Conservation (phyloP, 2,797 vertebrate genomes). For the Platalea minor region DNA sequence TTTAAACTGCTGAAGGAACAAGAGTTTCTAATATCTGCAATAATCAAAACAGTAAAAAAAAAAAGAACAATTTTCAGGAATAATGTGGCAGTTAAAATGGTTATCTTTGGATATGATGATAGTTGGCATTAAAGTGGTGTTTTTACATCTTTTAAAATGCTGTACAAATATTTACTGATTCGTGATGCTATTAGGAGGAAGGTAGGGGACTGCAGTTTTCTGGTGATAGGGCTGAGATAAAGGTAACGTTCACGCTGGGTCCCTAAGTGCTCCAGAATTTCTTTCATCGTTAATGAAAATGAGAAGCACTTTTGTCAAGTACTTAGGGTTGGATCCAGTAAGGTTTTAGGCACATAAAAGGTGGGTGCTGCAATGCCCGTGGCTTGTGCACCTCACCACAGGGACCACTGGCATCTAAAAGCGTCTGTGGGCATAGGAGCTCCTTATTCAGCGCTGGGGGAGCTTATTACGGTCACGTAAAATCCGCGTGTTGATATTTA, state of each 20-base stretch:
- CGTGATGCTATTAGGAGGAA: neutral
- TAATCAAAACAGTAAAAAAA: neutral
- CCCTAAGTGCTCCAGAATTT: neutral
- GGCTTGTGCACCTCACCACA: rapidly evolving
- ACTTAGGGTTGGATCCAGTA: neutral
- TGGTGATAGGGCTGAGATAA: neutral
- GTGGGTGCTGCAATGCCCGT: rapidly evolving
- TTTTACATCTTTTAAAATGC: neutral
- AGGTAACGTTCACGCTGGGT: neutral
- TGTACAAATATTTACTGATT: neutral
- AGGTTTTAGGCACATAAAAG: neutral
- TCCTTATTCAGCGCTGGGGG: neutral
- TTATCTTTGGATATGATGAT: neutral
- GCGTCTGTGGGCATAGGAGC: neutral
- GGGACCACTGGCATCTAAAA: neutral
- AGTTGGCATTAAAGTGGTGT: neutral
- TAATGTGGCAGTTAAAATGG: neutral
- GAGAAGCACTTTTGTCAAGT: neutral
- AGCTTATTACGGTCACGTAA: rapidly evolving
- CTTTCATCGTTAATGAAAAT: neutral
- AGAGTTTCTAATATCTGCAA: neutral
- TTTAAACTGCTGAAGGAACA: neutral
- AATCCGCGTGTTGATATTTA: neutral
- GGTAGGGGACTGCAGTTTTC: neutral
- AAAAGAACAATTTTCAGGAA: neutral